A percentile compares a stretch with the other conserved stretches of the same genome.
These are phyloP conservation scores for Hippocampus guttulatus DNA, from an alignment of 2,113 vertebrate genomes.

Conservation along the genomic window DNA sequence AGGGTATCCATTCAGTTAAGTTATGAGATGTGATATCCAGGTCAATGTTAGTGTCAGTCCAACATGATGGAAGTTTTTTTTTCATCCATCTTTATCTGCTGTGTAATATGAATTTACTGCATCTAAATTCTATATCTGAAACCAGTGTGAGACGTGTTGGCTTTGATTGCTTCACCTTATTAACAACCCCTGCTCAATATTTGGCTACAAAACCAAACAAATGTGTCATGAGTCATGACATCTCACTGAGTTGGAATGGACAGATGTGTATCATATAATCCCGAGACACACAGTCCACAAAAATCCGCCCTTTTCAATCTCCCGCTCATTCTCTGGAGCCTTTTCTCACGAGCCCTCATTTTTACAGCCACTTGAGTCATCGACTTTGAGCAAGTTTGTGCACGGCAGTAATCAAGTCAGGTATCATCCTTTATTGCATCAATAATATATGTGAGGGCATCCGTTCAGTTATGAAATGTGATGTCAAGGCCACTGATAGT, in stretches of 20 bases:
- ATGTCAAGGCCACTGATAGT: background rate
- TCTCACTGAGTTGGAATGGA: background rate
- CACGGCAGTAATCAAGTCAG: background rate
- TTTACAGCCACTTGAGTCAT: background rate
- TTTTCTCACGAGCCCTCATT: background rate
- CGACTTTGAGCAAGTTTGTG: background rate
- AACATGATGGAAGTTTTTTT: no score
- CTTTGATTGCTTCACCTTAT: no score
- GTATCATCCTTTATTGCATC: background rate
- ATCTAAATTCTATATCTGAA: no score
- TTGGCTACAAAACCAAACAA: background rate
- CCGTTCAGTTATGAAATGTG: background rate
- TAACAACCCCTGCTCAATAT: background rate
- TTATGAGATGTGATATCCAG: no score
- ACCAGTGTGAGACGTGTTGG: background rate
- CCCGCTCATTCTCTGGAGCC: background rate
- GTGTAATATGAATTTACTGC: no score
- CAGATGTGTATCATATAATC: background rate
- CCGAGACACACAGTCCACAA: constrained; percentile 10
- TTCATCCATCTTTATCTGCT: no score
- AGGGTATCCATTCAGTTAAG: no score
- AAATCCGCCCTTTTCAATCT: background rate
- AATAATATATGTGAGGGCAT: background rate
- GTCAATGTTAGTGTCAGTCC: no score
- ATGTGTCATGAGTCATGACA: background rate